Evolutionary conservation across 2,888 invertebrate species (phyloP).

Genomic region (Antitype chi): DNA sequence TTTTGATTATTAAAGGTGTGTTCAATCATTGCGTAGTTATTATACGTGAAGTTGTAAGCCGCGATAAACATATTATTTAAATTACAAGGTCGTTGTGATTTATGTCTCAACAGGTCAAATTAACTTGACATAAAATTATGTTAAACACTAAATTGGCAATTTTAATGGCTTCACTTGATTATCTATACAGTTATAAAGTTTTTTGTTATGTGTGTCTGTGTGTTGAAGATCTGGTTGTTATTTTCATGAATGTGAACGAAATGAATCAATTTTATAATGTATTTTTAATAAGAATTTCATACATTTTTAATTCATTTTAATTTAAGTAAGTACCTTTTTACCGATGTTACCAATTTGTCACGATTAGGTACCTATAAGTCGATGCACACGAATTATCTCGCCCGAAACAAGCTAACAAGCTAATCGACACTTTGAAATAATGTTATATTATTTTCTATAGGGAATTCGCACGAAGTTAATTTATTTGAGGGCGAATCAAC

Average conservation of each 20-base stretch:
- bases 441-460: too few species aligned
- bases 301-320: too few species aligned
- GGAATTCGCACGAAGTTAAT: too few species aligned
- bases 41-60: constrained; percentile 12
- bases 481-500: too few species aligned
- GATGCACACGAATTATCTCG: too few species aligned
- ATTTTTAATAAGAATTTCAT: too few species aligned
- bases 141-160: constrained; percentile 39
- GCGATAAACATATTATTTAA: constrained; percentile 44
- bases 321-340: too few species aligned
- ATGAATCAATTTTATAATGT: too few species aligned
- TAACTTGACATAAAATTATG: constrained; percentile 62
- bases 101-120: constrained; percentile 49
- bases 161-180: constrained; percentile 54
- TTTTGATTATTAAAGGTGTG: constrained; percentile 24
- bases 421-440: too few species aligned
- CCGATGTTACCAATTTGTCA: too few species aligned
- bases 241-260: not conserved
- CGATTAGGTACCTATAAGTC: too few species aligned
- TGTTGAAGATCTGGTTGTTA: not conserved
- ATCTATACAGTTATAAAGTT: not conserved
- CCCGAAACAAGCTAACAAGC: too few species aligned
- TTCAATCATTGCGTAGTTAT: constrained; percentile 19
- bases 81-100: constrained; percentile 56
- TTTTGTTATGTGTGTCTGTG: not conserved